Evolutionary conservation across 2,888 invertebrate species (phyloP).

Genomic region (Drosophila peninsularis): DNA sequence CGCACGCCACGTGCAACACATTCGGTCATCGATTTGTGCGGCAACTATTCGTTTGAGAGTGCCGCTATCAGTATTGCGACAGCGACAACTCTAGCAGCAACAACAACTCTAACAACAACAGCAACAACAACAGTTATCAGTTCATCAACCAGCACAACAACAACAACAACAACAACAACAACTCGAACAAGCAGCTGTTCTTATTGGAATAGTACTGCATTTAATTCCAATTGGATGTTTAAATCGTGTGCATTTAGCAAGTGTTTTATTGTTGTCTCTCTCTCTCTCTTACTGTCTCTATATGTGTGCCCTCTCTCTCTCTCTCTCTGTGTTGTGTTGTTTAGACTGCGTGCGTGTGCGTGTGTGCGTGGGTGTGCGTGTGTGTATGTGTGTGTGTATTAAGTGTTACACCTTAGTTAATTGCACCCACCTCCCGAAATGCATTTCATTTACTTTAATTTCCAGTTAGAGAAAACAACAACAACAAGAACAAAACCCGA

Average conservation of each 20-base stretch:
- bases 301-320: background rate
- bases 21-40: slow-evolving; percentile 61
- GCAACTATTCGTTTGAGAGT: slow-evolving; percentile 54
- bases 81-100: slow-evolving; percentile 22
- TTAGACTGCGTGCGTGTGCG: slow-evolving; percentile 16
- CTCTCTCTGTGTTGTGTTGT: slow-evolving; percentile 24
- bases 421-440: slow-evolving; percentile 32
- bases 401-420: slow-evolving; percentile 42
- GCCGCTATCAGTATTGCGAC: slow-evolving; percentile 39
- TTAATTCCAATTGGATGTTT: slow-evolving; percentile 63
- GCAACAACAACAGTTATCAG: slow-evolving; percentile 34
- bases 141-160: slow-evolving; percentile 38
- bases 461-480: slow-evolving; percentile 31
- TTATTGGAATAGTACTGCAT: slow-evolving; percentile 75
- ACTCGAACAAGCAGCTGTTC: slow-evolving; percentile 56
- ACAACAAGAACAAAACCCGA: background rate
- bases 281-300: slow-evolving; percentile 7
- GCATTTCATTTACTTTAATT: slow-evolving; percentile 51
- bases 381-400: slow-evolving; percentile 19
- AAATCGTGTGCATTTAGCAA: slow-evolving; percentile 52
- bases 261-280: slow-evolving; percentile 41
- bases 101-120: slow-evolving; percentile 37
- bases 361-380: slow-evolving; percentile 9
- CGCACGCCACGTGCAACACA: slow-evolving; percentile 46
- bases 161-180: slow-evolving; percentile 24